A percentile compares a stretch with the other conserved stretches of the same genome.
phyloP scores from a whole-genome alignment of 1,140 invertebrate genomes.

The Drosophila mauritiana region DNA sequence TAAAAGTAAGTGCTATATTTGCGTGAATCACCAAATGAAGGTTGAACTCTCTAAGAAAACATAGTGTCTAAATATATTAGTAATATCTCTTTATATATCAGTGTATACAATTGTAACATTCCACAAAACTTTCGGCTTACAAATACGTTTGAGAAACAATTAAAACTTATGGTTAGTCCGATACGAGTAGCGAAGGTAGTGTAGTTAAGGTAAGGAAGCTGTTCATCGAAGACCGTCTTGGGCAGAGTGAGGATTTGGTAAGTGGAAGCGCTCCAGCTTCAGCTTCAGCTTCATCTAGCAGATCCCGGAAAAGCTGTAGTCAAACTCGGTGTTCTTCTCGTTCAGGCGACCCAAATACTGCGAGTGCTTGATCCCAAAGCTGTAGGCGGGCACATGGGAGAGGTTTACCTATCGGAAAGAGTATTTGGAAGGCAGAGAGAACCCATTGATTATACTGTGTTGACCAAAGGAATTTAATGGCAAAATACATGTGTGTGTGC shows the following conservation, averaged over 20 bases:
- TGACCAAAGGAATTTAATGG: constrained; percentile 4
- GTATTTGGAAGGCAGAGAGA: not conserved
- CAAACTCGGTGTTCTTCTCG: constrained; percentile 68
- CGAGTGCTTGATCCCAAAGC: constrained; percentile 95
- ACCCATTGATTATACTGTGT: not conserved
- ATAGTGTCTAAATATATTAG: constrained; percentile 20
- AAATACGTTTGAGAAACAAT: constrained; percentile 53
- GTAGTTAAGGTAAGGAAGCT: constrained; percentile 56
- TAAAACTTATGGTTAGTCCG: constrained; percentile 66
- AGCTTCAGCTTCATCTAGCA: constrained; percentile 38
- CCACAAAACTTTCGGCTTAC: constrained; percentile 70
- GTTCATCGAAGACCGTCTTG: constrained; percentile 58
- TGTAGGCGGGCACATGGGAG: constrained; percentile 88
- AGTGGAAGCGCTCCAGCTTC: constrained; percentile 8
- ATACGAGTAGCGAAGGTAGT: constrained; percentile 49
- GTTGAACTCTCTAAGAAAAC: too few species aligned
- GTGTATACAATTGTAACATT: constrained; percentile 63
- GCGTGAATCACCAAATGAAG: too few species aligned
- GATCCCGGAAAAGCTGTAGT: constrained; percentile 78
- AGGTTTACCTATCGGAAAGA: constrained; percentile 85
- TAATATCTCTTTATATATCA: constrained; percentile 47
- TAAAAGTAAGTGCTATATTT: too few species aligned
- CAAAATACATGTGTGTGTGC: not conserved
- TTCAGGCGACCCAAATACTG: constrained; percentile 89
- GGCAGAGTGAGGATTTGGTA: constrained; percentile 43